These are phyloP conservation scores for Brienomyrus longianalis DNA, from an alignment of 2,113 vertebrate species.

Conservation along the genomic window DNA sequence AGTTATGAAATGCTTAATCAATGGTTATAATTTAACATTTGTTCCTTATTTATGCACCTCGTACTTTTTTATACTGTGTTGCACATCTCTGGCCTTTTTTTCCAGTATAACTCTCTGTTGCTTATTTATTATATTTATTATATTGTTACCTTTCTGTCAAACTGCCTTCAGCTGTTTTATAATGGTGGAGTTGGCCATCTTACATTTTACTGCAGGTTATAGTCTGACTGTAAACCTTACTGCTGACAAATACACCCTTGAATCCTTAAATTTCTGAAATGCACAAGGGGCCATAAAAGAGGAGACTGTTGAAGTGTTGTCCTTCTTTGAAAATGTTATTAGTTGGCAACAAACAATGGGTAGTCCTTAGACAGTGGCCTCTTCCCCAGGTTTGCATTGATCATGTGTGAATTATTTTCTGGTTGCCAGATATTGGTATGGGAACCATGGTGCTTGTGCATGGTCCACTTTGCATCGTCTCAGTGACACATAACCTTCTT, in stretches of 20 bases:
- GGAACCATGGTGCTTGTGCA: neutral
- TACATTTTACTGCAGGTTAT: neutral
- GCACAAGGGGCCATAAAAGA: neutral
- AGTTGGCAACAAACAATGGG: neutral
- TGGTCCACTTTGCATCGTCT: neutral
- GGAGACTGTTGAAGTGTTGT: neutral
- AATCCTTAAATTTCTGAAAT: neutral
- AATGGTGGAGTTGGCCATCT: neutral
- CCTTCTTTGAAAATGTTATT: neutral
- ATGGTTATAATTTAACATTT: neutral
- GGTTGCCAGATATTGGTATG: neutral
- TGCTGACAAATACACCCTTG: neutral
- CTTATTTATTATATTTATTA: neutral
- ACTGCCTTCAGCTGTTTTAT: neutral
- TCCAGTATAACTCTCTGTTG: neutral
- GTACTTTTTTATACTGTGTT: neutral
- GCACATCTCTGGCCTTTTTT: neutral
- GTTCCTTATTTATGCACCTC: neutral
- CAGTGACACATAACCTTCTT: neutral
- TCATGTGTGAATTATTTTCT: neutral
- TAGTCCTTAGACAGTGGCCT: neutral
- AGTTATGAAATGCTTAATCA: neutral
- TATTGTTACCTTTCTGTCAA: neutral
- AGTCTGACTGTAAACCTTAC: neutral
- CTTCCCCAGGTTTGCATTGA: constrained; percentile 3